Conservation (phyloP, 2,113 vertebrate species). For the Pomatostomus ruficeps region DNA sequence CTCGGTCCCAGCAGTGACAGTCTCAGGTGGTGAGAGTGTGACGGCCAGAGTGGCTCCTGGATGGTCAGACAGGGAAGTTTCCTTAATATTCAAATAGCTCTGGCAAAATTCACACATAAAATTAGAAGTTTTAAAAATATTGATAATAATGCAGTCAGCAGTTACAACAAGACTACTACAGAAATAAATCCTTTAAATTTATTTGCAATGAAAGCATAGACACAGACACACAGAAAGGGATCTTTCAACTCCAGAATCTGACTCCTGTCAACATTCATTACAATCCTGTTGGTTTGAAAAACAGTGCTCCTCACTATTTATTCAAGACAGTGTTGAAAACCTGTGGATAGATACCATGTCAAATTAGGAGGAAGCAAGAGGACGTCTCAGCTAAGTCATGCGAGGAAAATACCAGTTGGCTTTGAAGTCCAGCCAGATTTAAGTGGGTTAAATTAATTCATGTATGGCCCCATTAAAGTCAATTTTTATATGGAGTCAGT, state of each 20-base stretch:
- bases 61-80: background rate
- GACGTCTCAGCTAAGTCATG: background rate
- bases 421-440: background rate
- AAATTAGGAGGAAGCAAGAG: background rate
- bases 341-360: background rate
- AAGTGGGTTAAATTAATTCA: background rate
- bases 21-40: background rate
- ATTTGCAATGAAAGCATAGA: background rate
- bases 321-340: background rate
- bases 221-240: background rate
- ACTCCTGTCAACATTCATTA: background rate
- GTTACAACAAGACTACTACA: background rate
- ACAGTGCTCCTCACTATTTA: background rate
- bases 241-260: background rate
- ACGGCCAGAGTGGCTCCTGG: background rate
- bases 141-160: background rate
- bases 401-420: background rate
- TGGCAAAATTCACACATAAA: background rate
- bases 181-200: background rate
- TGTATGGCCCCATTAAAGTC: background rate
- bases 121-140: background rate
- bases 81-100: background rate
- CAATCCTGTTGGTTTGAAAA: background rate
- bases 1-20: background rate
- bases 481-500: background rate